These are phyloP conservation scores for Tachina fera DNA, from an alignment of 2,888 invertebrate genomes.

Conservation along the genomic window DNA sequence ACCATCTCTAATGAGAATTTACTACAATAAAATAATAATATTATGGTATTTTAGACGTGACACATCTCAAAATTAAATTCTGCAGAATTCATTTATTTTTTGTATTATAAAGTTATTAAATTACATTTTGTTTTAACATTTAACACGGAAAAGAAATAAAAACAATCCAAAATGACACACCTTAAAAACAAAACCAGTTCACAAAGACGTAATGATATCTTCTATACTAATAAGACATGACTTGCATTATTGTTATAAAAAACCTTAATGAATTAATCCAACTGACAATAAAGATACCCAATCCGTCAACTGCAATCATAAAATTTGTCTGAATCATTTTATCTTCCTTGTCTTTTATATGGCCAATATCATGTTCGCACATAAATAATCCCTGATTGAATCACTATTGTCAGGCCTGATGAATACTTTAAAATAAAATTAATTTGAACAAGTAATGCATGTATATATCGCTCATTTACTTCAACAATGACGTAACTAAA, in stretches of 20 bases:
- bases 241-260: conserved; percentile 1
- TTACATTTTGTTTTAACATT: neutral
- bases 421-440: conserved; percentile 13
- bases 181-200: neutral
- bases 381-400: conserved; percentile 27
- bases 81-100: neutral
- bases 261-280: conserved; percentile 1
- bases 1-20: no score
- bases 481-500: neutral
- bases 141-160: neutral
- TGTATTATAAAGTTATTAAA: neutral
- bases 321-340: neutral
- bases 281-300: neutral
- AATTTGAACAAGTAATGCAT: neutral
- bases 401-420: neutral
- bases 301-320: conserved; percentile 19
- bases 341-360: neutral
- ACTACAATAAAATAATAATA: no score
- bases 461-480: neutral
- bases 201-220: neutral
- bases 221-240: neutral
- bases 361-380: neutral
- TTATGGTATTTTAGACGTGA: no score
- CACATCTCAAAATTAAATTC: neutral
- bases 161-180: neutral